Evolutionary conservation across 1,140 invertebrate genomes (phyloP), one percentile per base, ranked within the genome.

Genomic region (Sweltsa coloradensis): DNA sequence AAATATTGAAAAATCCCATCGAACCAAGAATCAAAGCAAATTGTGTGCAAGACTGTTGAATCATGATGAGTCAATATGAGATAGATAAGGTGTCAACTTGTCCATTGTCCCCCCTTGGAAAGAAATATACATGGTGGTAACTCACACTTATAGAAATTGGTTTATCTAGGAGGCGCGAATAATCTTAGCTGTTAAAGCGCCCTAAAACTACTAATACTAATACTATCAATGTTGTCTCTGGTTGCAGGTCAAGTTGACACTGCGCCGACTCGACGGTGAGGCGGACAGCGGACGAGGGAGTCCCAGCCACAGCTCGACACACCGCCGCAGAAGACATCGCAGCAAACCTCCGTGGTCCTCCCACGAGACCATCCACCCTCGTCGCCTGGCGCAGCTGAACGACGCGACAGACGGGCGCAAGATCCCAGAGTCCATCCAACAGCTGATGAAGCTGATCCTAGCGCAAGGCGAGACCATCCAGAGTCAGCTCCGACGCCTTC

Each of bases 381-480:
- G 53, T 29, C 44, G 53, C 9, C 37, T 57, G 11, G 52, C 46
- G 16, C 52, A 54, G 26, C 49, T 56, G 1, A 51, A 16, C 26
- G 49, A 40, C 2, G 39, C 45, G 7, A 43, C 31, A 4, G 37
- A 39, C 9, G 36, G 42, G 26, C 27, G 22, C 58, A 16, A 63
- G 55, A n/a, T 64, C 58, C 47, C 63, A 53, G 72, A 66, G 54
- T 68, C 61, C 42, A 79, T 79, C 41, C 81, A 86, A 47, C 71
- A 77, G 49, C 69, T 89, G 13, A 74, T 85, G 47, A 80, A 83
- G 53, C 70, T 85, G 49, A 84, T 89, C 49, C 67, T 86, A 47
- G 77, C 78, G n/a, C 84, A 88, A 67, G 84, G 83, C 55, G 77
- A 83, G 59, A 83, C 81, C n/a, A 83, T 89, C 50, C 76, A 83